Percentiles rank a stretch among this genome's conserved stretches.
phyloP scores from a whole-genome alignment of 2,797 vertebrate genomes.

The Nothura maculosa region DNA sequence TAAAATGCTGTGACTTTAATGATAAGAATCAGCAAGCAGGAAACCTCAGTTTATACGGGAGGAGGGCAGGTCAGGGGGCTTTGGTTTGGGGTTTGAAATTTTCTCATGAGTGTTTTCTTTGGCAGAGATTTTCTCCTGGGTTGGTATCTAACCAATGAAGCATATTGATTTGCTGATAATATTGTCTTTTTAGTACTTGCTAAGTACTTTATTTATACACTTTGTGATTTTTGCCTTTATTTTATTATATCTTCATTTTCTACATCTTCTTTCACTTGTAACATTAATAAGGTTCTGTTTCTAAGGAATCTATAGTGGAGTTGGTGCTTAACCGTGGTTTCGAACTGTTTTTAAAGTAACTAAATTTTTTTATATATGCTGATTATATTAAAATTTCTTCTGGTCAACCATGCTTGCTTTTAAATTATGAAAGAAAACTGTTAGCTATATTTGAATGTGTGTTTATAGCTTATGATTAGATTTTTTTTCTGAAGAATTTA shows the following conservation, averaged over 20 bases:
- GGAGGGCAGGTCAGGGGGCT: not conserved
- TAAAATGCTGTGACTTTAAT: not conserved
- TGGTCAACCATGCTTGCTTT: not conserved
- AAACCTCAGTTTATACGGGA: not conserved
- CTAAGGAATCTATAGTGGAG: not conserved
- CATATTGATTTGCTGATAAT: not conserved
- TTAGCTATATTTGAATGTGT: not conserved
- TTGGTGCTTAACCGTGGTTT: not conserved
- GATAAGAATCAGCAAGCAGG: not conserved
- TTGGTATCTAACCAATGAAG: not conserved
- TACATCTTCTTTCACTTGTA: not conserved
- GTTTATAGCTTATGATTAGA: slow-evolving; percentile 5
- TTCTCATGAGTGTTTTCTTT: not conserved
- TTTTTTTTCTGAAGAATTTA: not conserved
- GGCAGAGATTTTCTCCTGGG: not conserved
- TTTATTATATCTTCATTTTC: not conserved
- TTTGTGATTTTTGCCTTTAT: not conserved
- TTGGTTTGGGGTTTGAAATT: not conserved
- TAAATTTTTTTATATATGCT: not conserved
- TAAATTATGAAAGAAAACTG: not conserved
- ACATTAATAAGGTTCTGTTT: not conserved
- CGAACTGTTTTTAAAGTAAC: not conserved
- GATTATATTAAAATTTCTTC: not conserved
- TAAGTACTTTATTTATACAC: not conserved
- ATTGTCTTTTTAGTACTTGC: not conserved